Evolutionary conservation across 1,140 invertebrate species (phyloP), one percentile per base, ranked within the genome.

Genomic region (Aphelinus certus): DNA sequence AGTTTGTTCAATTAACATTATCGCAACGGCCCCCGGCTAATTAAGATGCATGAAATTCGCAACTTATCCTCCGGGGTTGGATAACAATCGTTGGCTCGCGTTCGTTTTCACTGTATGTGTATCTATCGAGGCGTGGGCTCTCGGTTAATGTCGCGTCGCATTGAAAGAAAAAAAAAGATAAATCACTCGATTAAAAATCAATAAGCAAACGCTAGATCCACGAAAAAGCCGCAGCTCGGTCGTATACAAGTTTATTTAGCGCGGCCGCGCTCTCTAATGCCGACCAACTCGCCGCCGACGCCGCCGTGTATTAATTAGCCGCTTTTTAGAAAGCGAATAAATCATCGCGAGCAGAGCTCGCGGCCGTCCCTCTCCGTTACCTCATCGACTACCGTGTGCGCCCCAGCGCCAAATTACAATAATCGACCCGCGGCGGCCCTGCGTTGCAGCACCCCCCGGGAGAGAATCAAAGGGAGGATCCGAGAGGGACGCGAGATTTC

Each of bases 321-420:
- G 60, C 58, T 64, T 51, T 69, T 75, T 75, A 75, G 73, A 69
- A 75, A 69, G 73, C 60, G 73, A 45, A 69, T 75, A 70, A 69
- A 70, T 70, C 73, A 74, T 73, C 71, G 10, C 46, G 42, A 60
- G n/a, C 45, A 58, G 43, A 46, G 47, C 26, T 26, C 26, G 26
- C 26, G 26, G 26, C 26, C 26, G 26, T 0, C 26, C 26, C 26
- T 26, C 26, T 26, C 26, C 26, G 26, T 26, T 26, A 0, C 26
- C 26, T 26, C 26, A 26, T 26, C 26, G 26, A 26, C 26, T 26
- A 26, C 26, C 26, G 26, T 26, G 26, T 26, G 26, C 26, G 26
- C 0, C 26, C 26, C 26, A 26, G 26, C 26, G 26, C 26, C 26
- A 26, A 26, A 26, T 26, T 26, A 26, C 26, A 26, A 26, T 26